Evolutionary conservation across 2,113 vertebrate genomes (phyloP).

Genomic region (Nesogale talazaci): DNA sequence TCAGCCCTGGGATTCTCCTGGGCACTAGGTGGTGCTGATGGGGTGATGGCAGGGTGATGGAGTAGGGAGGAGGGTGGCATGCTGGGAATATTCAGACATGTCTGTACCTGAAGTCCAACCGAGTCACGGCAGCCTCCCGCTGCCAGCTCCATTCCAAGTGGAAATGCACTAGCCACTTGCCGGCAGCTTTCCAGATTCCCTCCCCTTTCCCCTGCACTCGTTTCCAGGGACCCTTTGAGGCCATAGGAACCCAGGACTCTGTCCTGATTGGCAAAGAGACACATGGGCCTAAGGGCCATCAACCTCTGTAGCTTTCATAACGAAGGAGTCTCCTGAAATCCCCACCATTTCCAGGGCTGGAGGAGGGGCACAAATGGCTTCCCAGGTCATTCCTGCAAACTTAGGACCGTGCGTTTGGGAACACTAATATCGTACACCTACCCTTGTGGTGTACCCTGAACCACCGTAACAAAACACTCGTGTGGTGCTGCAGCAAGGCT

Average conservation of each 20-base stretch:
- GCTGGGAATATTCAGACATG: slow-evolving; percentile 83
- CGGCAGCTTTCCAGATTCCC: background rate
- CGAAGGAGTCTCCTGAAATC: background rate
- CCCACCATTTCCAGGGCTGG: background rate
- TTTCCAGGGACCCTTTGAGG: background rate
- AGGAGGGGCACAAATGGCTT: background rate
- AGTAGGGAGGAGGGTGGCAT: slow-evolving; percentile 55
- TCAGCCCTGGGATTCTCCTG: background rate
- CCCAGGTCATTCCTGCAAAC: background rate
- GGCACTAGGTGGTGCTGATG: background rate
- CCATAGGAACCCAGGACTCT: slow-evolving; percentile 36
- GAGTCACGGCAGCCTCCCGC: background rate
- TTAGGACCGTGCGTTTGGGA: background rate
- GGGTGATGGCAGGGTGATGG: background rate
- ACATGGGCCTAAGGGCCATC: background rate
- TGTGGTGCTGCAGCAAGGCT: background rate
- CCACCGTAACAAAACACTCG: background rate
- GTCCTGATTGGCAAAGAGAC: slow-evolving; percentile 35
- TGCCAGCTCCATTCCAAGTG: slow-evolving; percentile 27
- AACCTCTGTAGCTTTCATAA: background rate
- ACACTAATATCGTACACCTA: background rate
- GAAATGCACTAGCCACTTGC: background rate
- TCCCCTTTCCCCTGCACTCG: background rate
- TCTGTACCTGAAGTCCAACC: slow-evolving; percentile 79
- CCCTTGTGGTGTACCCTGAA: background rate